Percentiles rank a stretch among this genome's conserved stretches.
Conservation (phyloP, 1,140 invertebrate species). For the Augochlora pura region DNA sequence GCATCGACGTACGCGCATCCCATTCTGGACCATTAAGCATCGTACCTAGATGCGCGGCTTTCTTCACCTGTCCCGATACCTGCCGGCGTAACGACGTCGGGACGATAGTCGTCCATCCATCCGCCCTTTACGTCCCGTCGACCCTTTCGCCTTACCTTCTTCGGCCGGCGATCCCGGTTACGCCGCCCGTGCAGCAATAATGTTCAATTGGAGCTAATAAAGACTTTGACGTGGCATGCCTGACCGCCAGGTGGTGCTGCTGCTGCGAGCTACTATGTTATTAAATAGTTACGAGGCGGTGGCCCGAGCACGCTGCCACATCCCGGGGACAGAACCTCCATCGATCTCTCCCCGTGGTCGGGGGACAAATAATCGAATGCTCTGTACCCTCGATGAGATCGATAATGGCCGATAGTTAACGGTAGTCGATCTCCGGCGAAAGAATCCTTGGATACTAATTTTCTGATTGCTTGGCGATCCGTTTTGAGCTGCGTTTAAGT, state of each 20-base stretch:
- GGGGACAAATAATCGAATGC: constrained; percentile 17
- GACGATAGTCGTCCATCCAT: neutral
- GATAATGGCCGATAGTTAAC: neutral
- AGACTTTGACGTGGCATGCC: constrained; percentile 64
- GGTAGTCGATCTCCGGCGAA: neutral
- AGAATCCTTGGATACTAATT: neutral
- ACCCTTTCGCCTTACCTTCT: too few species aligned
- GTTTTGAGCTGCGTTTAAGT: neutral
- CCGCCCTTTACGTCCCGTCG: neutral
- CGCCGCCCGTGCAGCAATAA: constrained; percentile 53
- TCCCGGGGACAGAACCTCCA: constrained; percentile 18
- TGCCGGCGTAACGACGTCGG: neutral
- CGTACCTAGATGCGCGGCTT: neutral
- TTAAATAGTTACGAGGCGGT: constrained; percentile 69
- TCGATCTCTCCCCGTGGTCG: neutral
- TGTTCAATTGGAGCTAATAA: constrained; percentile 66
- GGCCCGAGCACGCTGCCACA: constrained; percentile 29
- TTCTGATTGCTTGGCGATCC: neutral
- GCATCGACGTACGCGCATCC: neutral
- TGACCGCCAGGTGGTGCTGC: constrained; percentile 66
- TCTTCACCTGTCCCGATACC: constrained; percentile 2
- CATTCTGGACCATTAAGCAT: neutral
- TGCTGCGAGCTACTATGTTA: constrained; percentile 57
- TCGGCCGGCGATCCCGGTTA: neutral
- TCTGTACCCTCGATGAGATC: neutral